Conservation (phyloP, 37 sponge, comb jelly and placozoan genomes). For the Cladorhizidae sp. region DNA sequence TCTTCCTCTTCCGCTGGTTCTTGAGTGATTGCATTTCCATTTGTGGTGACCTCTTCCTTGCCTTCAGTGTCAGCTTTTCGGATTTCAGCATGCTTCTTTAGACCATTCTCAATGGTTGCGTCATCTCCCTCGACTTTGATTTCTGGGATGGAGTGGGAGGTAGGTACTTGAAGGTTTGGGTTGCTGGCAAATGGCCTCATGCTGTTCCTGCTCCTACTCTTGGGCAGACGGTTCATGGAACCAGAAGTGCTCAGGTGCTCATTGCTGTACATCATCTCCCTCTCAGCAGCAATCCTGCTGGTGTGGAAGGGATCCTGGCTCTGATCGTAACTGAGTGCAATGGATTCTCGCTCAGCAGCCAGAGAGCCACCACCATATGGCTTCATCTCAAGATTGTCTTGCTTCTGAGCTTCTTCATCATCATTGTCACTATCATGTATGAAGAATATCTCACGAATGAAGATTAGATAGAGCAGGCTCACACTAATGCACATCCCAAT, state of each 20-base stretch:
- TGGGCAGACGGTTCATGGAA: conserved; percentile 8
- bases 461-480: conserved; percentile 60
- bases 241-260: conserved; percentile 31
- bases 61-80: background rate
- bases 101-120: conserved; percentile 4
- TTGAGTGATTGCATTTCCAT: background rate
- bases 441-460: conserved; percentile 36
- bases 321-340: conserved; percentile 68
- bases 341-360: conserved; percentile 54
- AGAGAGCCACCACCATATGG: conserved; percentile 15
- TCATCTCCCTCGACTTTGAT: conserved; percentile 48
- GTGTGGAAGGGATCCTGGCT: conserved; percentile 55
- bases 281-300: conserved; percentile 56
- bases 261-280: conserved; percentile 62
- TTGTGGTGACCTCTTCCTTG: background rate
- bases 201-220: conserved; percentile 25
- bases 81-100: conserved; percentile 1
- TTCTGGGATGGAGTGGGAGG: conserved; percentile 27
- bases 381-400: background rate
- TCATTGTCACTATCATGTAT: conserved; percentile 19
- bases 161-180: conserved; percentile 16
- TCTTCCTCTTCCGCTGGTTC: background rate
- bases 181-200: conserved; percentile 26
- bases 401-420: conserved; percentile 24
- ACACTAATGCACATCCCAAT: conserved; percentile 56